These are phyloP conservation scores for Temnopleurus reevesii DNA, from an alignment of 53 echinoderm and acorn worm species.

Conservation along the genomic window DNA sequence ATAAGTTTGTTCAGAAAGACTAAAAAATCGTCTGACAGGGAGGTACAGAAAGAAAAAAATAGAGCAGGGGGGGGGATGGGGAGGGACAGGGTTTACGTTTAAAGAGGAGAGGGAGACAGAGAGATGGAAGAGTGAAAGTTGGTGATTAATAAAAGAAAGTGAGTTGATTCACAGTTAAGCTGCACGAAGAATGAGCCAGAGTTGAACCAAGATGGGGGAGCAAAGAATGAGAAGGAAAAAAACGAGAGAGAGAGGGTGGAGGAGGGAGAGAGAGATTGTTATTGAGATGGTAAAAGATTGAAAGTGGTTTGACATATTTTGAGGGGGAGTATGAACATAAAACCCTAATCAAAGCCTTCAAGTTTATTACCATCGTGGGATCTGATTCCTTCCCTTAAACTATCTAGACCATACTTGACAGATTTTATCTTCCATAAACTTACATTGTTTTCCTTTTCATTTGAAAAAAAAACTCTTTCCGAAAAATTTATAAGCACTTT, in stretches of 20 bases:
- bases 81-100: not conserved
- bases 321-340: not conserved
- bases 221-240: not conserved
- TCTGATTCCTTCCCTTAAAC: not conserved
- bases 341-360: not conserved
- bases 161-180: not conserved
- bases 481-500: not conserved
- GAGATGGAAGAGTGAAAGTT: not conserved
- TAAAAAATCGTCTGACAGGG: not conserved
- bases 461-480: not conserved
- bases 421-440: not conserved
- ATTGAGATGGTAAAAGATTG: not conserved
- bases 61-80: not conserved
- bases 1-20: too few relatives aligned
- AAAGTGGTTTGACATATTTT: not conserved
- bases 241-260: not conserved
- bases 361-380: conserved; percentile 35
- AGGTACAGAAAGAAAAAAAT: not conserved
- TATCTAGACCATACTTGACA: not conserved
- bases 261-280: not conserved
- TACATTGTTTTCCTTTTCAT: not conserved
- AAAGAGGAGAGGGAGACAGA: not conserved
- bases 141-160: not conserved
- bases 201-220: not conserved
- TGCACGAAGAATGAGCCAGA: not conserved